These are phyloP conservation scores for Athetis lepigone DNA, from an alignment of 2,888 invertebrate species.

Conservation along the genomic window DNA sequence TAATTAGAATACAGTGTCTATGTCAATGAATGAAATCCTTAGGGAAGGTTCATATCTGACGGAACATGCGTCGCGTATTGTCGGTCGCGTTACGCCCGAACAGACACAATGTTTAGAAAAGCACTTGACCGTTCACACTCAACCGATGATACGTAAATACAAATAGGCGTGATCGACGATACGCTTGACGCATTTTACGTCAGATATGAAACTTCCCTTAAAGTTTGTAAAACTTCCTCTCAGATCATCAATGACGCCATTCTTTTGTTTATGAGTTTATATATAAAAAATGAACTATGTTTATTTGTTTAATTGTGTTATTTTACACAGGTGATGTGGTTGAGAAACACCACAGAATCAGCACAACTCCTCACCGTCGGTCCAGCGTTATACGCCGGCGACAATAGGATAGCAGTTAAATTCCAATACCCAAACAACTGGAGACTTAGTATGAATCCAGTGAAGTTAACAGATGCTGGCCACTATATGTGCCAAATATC, in stretches of 20 bases:
- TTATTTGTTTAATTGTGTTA: background rate
- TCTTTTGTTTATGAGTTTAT: background rate
- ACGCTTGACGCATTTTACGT: too few species aligned
- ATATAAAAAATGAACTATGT: background rate
- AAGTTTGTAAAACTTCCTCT: too few species aligned
- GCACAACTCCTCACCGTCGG: slow-evolving; percentile 92
- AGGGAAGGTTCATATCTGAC: too few species aligned
- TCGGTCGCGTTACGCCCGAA: too few species aligned
- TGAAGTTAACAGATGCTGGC: slow-evolving; percentile 93
- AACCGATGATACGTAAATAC: too few species aligned
- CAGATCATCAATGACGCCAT: background rate
- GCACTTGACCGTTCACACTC: too few species aligned
- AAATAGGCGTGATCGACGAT: too few species aligned
- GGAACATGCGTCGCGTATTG: too few species aligned
- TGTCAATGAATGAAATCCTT: too few species aligned
- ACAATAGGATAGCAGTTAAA: slow-evolving; percentile 91
- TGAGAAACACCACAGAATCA: slow-evolving; percentile 91
- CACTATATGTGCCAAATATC: slow-evolving; percentile 95
- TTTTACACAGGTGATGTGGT: slow-evolving; percentile 92
- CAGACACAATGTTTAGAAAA: too few species aligned
- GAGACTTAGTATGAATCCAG: slow-evolving; percentile 93
- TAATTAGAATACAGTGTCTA: too few species aligned
- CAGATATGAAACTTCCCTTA: too few species aligned
- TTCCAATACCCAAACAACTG: slow-evolving; percentile 94
- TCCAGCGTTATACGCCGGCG: slow-evolving; percentile 91